Percentiles rank a stretch among this genome's conserved stretches.
These are phyloP conservation scores for Triplophysa siluroides DNA, from an alignment of 2,113 vertebrate genomes.

Conservation along the genomic window DNA sequence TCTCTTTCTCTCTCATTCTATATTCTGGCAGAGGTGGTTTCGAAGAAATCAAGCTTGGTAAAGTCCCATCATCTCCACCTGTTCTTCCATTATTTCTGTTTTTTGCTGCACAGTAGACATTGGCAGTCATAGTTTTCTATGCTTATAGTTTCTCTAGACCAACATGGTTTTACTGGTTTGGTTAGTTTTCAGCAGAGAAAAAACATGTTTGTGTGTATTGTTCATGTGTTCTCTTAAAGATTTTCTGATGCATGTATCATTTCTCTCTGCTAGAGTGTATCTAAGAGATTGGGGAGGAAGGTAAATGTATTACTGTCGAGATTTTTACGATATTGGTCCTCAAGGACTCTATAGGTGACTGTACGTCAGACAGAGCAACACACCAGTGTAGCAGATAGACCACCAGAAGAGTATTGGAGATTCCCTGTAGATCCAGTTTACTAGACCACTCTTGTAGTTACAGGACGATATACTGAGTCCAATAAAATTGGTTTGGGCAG, in stretches of 20 bases:
- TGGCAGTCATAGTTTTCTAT: no score
- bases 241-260: constrained; percentile 18
- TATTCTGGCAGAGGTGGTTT: no score
- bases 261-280: constrained; percentile 9
- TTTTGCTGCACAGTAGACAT: no score
- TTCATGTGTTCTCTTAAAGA: background rate
- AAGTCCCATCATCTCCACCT: no score
- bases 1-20: no score
- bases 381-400: background rate
- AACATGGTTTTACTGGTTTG: no score
- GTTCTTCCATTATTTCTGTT: no score
- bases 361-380: background rate
- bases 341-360: background rate
- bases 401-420: background rate
- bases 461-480: no score
- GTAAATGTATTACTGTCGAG: constrained; percentile 1
- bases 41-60: no score
- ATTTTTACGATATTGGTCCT: background rate
- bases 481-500: no score
- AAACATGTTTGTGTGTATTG: constrained; percentile 1
- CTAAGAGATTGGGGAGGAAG: constrained; percentile 26
- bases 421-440: constrained; percentile 14
- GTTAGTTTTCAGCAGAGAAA: no score
- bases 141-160: no score
- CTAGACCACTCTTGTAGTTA: constrained; percentile 11